A percentile compares a stretch with the other conserved stretches of the same genome.
Evolutionary conservation across 2,888 invertebrate genomes (phyloP).

Genomic region (Lasioglossum malachurum): DNA sequence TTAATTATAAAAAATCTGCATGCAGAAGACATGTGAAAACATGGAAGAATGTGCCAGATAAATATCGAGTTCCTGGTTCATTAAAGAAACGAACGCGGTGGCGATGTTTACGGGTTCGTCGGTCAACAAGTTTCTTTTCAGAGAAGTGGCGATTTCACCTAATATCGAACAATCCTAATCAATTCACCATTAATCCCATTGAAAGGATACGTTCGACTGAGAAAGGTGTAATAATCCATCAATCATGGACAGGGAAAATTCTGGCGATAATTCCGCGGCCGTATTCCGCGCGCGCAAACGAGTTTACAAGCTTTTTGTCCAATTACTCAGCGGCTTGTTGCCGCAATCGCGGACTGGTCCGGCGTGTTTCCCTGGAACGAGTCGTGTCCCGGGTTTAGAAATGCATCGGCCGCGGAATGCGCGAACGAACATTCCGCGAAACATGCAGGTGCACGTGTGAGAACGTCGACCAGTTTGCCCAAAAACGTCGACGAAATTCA

Average conservation of each 20-base stretch:
- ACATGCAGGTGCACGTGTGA: constrained; percentile 7
- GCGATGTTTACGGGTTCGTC: not conserved
- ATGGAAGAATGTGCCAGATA: not conserved
- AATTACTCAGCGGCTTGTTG: constrained; percentile 36
- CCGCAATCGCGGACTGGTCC: constrained; percentile 38
- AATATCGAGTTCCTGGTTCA: not conserved
- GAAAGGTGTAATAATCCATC: not conserved
- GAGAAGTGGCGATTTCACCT: not conserved
- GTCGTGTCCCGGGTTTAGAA: constrained; percentile 20
- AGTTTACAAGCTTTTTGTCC: constrained; percentile 47
- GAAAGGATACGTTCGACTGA: not conserved
- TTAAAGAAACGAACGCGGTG: not conserved
- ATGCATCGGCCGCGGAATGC: constrained; percentile 14
- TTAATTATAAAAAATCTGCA: not conserved
- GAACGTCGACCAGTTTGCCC: not conserved
- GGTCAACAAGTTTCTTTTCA: not conserved
- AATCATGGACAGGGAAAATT: constrained; percentile 16
- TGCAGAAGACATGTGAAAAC: too few species aligned
- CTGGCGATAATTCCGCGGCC: constrained; percentile 19
- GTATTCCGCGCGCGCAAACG: constrained; percentile 44
- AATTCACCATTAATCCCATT: not conserved
- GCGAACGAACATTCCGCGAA: constrained; percentile 31
- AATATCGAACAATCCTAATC: not conserved
- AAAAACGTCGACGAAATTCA: not conserved
- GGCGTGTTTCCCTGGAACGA: constrained; percentile 24